phyloP scores from a whole-genome alignment of 1,140 invertebrate genomes.

The Diabrotica undecimpunctata region DNA sequence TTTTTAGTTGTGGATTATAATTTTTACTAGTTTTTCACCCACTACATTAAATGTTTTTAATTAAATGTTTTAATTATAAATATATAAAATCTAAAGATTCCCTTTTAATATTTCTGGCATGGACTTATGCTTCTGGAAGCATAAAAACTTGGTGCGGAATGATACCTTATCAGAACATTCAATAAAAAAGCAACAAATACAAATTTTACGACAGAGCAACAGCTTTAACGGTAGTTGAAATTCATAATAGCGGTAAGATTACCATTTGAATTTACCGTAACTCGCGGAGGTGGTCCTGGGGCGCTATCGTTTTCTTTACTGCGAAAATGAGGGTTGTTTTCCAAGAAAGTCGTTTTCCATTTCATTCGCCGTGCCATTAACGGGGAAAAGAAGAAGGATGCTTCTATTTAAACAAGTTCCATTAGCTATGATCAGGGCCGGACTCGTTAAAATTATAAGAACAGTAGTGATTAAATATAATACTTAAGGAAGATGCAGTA shows the following conservation, averaged over 20 bases:
- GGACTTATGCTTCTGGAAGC: too few species aligned
- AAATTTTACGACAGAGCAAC: slow-evolving; percentile 9
- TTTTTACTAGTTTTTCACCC: too few species aligned
- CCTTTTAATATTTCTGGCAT: too few species aligned
- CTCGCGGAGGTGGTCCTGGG: slow-evolving; percentile 17
- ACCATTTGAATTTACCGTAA: slow-evolving; percentile 17
- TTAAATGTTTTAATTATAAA: too few species aligned
- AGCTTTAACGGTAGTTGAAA: not conserved
- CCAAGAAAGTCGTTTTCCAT: slow-evolving; percentile 43
- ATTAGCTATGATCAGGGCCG: slow-evolving; percentile 31
- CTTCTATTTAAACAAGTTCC: slow-evolving; percentile 45
- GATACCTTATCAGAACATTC: not conserved
- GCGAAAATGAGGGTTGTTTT: slow-evolving; percentile 32
- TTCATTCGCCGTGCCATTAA: slow-evolving; percentile 44
- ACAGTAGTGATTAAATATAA: too few species aligned
- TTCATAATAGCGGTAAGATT: slow-evolving; percentile 13
- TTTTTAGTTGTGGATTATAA: too few species aligned
- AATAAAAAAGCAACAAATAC: slow-evolving; percentile 3
- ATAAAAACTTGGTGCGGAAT: not conserved
- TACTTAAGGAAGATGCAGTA: too few species aligned
- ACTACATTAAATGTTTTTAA: too few species aligned
- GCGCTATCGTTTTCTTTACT: slow-evolving; percentile 31
- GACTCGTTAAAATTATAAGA: not conserved
- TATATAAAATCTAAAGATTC: too few species aligned
- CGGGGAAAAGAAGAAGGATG: slow-evolving; percentile 42